Conservation (phyloP, 2,797 vertebrate genomes). For the Myripristis jacobus region DNA sequence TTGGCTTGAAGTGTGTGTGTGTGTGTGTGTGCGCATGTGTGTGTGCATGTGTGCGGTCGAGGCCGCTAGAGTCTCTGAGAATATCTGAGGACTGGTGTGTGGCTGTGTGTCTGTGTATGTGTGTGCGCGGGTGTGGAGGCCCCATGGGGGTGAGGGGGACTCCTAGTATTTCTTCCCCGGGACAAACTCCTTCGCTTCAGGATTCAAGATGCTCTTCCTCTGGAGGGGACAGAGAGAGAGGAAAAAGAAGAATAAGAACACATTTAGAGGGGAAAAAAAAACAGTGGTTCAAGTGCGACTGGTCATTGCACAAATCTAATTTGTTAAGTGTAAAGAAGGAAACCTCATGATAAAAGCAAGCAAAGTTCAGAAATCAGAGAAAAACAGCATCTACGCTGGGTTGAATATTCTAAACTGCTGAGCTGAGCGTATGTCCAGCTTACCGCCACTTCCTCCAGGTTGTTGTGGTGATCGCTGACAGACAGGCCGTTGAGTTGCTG, state of each 20-base stretch:
- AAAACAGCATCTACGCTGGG: too few relatives aligned
- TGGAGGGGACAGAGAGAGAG: slow-evolving; percentile 64
- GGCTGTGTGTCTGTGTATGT: slow-evolving; percentile 50
- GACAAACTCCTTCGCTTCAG: slow-evolving; percentile 97
- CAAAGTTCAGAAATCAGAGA: too few relatives aligned
- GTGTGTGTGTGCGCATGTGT: slow-evolving; percentile 40
- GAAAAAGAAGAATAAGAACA: neutral
- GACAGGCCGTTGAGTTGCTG: slow-evolving; percentile 95
- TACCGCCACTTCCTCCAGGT: slow-evolving; percentile 94
- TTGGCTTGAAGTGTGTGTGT: slow-evolving; percentile 74
- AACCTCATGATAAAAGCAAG: too few relatives aligned
- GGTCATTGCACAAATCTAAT: too few relatives aligned
- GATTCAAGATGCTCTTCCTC: slow-evolving; percentile 98
- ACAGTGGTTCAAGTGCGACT: too few relatives aligned
- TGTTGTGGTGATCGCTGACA: slow-evolving; percentile 81
- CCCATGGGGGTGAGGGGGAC: slow-evolving; percentile 82
- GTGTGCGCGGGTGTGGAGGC: slow-evolving; percentile 67
- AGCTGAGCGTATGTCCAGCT: slow-evolving; percentile 54
- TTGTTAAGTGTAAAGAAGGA: too few relatives aligned
- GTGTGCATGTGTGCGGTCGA: slow-evolving; percentile 63
- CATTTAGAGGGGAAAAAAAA: too few relatives aligned
- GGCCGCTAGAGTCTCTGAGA: slow-evolving; percentile 81
- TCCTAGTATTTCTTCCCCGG: slow-evolving; percentile 98
- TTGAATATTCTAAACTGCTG: neutral
- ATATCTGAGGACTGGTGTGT: slow-evolving; percentile 74